phyloP scores from a whole-genome alignment of 2,113 vertebrate species.

The Tragelaphus scriptus region DNA sequence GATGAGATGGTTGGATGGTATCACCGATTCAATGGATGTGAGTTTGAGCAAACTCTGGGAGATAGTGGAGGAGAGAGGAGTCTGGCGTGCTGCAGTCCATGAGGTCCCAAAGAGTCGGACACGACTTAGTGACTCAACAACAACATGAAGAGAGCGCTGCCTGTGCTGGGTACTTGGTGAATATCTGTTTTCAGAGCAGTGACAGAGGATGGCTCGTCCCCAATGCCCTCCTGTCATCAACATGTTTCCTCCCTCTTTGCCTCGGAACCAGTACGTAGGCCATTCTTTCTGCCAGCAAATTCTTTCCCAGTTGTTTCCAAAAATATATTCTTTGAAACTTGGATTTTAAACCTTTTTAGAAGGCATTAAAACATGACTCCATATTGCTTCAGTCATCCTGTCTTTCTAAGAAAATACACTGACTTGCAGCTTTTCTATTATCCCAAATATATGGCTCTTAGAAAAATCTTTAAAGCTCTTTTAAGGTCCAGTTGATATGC shows the following conservation, averaged over 20 bases:
- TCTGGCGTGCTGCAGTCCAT: neutral
- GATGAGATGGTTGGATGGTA: neutral
- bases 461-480: neutral
- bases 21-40: neutral
- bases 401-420: constrained; percentile 16
- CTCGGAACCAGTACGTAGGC: neutral
- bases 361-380: neutral
- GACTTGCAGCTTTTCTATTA: neutral
- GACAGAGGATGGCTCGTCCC: neutral
- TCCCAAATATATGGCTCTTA: neutral
- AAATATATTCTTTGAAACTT: neutral
- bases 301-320: neutral
- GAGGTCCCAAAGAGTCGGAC: neutral
- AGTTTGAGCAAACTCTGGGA: neutral
- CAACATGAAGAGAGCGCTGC: neutral
- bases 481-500: neutral
- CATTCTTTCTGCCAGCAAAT: neutral
- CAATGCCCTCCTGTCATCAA: rapidly evolving
- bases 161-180: no score
- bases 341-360: neutral
- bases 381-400: neutral
- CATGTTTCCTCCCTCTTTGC: neutral
- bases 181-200: neutral
- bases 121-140: neutral
- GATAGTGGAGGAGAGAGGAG: neutral